A percentile compares a stretch with the other conserved stretches of the same genome.
Evolutionary conservation across 2,888 invertebrate genomes (phyloP).

Genomic region (Caenorhabditis drosophilae): DNA sequence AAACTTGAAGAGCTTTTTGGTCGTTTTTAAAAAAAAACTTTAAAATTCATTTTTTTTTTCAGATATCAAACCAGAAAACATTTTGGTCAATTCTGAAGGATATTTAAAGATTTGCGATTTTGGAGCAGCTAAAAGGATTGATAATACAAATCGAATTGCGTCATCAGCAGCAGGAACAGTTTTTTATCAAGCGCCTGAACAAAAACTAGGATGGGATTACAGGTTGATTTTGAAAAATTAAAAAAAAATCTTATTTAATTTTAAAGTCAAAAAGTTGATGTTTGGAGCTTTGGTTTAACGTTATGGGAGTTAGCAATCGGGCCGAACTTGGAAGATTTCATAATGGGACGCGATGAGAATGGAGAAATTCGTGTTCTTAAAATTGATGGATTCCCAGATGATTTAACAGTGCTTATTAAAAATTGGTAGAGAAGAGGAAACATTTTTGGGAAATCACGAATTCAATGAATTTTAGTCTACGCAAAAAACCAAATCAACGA

Average conservation of each 20-base stretch:
- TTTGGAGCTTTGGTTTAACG: constrained; percentile 26
- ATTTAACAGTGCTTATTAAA: constrained; percentile 5
- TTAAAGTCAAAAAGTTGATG: constrained; percentile 31
- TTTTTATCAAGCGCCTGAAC: constrained; percentile 28
- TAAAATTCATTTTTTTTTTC: not conserved
- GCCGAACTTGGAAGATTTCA: constrained; percentile 15
- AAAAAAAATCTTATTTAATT: not conserved
- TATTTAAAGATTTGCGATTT: constrained; percentile 38
- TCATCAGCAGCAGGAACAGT: constrained; percentile 13
- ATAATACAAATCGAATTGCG: constrained; percentile 21
- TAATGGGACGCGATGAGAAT: constrained; percentile 1
- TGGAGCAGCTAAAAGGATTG: constrained; percentile 28
- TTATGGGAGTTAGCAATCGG: constrained; percentile 29
- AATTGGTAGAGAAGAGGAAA: constrained; percentile 12
- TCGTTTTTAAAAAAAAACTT: not conserved
- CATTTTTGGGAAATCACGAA: not conserved
- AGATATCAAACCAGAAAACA: constrained; percentile 41
- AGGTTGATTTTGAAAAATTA: constrained; percentile 5
- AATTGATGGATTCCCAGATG: constrained; percentile 19
- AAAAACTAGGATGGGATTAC: constrained; percentile 22
- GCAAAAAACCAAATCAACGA: constrained; percentile 5
- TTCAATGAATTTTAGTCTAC: constrained; percentile 8
- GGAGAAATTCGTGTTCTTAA: constrained; percentile 13
- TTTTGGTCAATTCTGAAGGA: constrained; percentile 24
- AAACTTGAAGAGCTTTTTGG: too few relatives aligned